These are phyloP conservation scores for Busseola fusca DNA, from an alignment of 2,888 invertebrate species.

Conservation along the genomic window DNA sequence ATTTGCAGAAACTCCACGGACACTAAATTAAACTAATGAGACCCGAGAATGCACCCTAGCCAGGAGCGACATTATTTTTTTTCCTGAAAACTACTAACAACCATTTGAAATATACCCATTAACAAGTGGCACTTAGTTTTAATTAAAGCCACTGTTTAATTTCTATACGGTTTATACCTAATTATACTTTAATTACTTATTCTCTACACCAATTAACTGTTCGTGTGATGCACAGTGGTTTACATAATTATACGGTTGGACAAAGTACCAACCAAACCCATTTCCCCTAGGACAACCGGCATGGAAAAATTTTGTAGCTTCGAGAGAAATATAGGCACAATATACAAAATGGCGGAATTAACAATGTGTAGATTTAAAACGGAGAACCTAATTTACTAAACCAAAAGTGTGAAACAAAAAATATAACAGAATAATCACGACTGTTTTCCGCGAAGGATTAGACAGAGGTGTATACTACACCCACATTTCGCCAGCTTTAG, in stretches of 20 bases:
- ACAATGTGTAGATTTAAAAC: neutral
- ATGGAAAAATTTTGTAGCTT: constrained; percentile 12
- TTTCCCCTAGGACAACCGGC: constrained; percentile 25
- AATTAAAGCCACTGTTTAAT: constrained; percentile 31
- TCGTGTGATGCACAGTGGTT: constrained; percentile 43
- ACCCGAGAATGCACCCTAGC: too few relatives aligned
- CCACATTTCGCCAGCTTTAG: neutral
- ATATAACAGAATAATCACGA: neutral
- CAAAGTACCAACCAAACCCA: constrained; percentile 29
- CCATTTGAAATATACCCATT: constrained; percentile 1
- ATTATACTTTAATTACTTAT: constrained; percentile 41
- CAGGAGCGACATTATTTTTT: neutral
- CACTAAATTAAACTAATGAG: too few relatives aligned
- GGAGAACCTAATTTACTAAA: constrained; percentile 2
- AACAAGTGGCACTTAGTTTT: constrained; percentile 3
- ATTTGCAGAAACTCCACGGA: too few relatives aligned
- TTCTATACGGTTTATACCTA: constrained; percentile 15
- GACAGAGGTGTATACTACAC: neutral
- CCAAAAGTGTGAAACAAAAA: constrained; percentile 11
- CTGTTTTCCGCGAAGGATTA: neutral
- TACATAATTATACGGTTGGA: constrained; percentile 40
- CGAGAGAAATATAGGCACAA: constrained; percentile 3
- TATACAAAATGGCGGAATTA: constrained; percentile 1
- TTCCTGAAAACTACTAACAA: neutral
- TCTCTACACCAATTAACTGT: constrained; percentile 29